Conservation (phyloP, 2,113 vertebrate species). For the Ailurus styani region DNA sequence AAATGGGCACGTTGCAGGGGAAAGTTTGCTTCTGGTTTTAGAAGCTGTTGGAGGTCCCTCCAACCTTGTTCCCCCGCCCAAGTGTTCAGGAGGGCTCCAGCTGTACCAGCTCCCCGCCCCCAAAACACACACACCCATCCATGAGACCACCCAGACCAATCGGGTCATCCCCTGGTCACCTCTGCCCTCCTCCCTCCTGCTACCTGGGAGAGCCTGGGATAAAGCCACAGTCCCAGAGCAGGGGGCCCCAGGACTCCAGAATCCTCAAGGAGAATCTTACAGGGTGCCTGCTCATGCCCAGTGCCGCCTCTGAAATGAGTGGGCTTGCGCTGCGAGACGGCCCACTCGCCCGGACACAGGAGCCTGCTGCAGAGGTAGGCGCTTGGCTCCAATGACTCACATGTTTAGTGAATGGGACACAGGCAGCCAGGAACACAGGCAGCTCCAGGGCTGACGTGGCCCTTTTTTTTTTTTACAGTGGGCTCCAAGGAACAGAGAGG, state of each 20-base stretch:
- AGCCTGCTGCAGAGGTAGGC: background rate
- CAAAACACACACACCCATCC: no score
- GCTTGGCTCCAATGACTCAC: background rate
- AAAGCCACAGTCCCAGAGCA: background rate
- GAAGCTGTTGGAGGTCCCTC: background rate
- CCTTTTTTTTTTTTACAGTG: background rate
- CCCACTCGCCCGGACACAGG: background rate
- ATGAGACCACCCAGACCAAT: background rate
- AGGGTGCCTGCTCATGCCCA: background rate
- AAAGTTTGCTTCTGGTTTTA: background rate
- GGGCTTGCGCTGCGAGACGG: background rate
- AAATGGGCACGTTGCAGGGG: fast-evolving
- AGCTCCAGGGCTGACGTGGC: background rate
- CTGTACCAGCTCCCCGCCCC: background rate
- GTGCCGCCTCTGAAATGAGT: background rate
- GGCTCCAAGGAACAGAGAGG: background rate
- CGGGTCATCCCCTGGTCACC: background rate
- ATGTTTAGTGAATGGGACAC: background rate
- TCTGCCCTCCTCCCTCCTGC: background rate
- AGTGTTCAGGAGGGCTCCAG: background rate
- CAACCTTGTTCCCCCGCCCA: background rate
- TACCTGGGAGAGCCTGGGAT: background rate
- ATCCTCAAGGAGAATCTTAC: background rate
- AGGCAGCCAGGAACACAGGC: background rate
- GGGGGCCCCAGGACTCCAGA: background rate